These are phyloP conservation scores for Amorpha juglandis DNA, from an alignment of 2,888 invertebrate species.

Conservation along the genomic window DNA sequence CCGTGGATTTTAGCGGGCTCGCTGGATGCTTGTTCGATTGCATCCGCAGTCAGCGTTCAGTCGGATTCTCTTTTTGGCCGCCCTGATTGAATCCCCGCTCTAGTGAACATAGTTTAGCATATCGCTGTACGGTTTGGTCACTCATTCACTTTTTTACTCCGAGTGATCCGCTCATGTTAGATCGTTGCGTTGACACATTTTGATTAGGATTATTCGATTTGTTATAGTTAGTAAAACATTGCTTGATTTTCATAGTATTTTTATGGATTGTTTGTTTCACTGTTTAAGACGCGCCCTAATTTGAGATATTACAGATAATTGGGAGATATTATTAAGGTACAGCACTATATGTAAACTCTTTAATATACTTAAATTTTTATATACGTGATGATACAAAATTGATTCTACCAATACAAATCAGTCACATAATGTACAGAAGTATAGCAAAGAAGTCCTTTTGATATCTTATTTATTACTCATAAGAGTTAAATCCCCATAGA, in stretches of 20 bases:
- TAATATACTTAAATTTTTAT: too few species aligned
- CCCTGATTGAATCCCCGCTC: conserved; percentile 81
- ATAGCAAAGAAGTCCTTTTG: too few species aligned
- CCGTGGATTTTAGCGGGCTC: conserved; percentile 74
- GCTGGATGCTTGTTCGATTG: conserved; percentile 76
- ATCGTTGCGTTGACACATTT: conserved; percentile 50
- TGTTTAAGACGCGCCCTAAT: too few species aligned
- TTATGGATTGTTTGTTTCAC: too few species aligned
- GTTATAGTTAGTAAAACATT: conserved; percentile 18
- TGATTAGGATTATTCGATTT: conserved; percentile 50
- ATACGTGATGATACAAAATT: too few species aligned
- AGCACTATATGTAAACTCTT: too few species aligned
- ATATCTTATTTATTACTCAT: too few species aligned
- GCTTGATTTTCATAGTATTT: conserved; percentile 27
- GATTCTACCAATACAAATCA: too few species aligned
- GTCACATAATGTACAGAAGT: too few species aligned
- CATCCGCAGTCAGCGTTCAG: conserved; percentile 68
- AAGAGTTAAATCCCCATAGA: too few species aligned
- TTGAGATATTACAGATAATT: too few species aligned
- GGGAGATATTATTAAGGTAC: too few species aligned
- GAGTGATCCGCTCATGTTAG: conserved; percentile 32
- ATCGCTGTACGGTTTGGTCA: conserved; percentile 67
- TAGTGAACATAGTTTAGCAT: conserved; percentile 79
- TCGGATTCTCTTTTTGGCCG: conserved; percentile 65
- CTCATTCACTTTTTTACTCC: conserved; percentile 72